phyloP scores from a whole-genome alignment of 2,797 vertebrate species.

The Cheirogaleus major region DNA sequence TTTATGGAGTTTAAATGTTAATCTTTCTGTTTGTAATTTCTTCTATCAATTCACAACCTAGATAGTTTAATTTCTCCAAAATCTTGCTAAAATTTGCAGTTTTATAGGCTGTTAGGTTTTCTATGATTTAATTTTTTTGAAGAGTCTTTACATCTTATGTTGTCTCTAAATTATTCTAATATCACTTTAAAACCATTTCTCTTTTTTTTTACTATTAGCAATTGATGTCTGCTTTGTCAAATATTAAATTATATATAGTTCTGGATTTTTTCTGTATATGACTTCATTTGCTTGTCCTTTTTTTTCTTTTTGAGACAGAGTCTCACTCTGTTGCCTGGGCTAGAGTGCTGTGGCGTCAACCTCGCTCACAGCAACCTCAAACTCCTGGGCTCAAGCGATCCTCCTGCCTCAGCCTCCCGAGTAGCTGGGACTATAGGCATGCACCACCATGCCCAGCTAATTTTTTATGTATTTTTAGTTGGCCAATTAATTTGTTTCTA shows the following conservation, averaged over 20 bases:
- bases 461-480: too few relatives aligned
- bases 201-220: neutral
- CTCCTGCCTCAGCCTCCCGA: too few relatives aligned
- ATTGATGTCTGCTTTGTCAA: neutral
- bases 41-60: neutral
- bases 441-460: too few relatives aligned
- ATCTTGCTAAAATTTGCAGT: neutral
- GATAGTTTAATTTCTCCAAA: constrained; percentile 21
- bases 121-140: neutral
- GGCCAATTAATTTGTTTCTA: too few relatives aligned
- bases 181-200: neutral
- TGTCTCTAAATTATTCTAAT: neutral
- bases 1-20: neutral
- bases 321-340: too few relatives aligned
- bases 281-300: neutral
- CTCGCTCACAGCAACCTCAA: too few relatives aligned
- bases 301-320: too few relatives aligned
- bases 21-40: neutral
- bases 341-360: too few relatives aligned
- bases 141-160: neutral
- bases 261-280: neutral
- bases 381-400: too few relatives aligned
- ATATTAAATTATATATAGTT: neutral
- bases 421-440: too few relatives aligned
- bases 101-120: neutral